Conservation (phyloP, 2,113 vertebrate species). For the Leucopternis melanops region DNA sequence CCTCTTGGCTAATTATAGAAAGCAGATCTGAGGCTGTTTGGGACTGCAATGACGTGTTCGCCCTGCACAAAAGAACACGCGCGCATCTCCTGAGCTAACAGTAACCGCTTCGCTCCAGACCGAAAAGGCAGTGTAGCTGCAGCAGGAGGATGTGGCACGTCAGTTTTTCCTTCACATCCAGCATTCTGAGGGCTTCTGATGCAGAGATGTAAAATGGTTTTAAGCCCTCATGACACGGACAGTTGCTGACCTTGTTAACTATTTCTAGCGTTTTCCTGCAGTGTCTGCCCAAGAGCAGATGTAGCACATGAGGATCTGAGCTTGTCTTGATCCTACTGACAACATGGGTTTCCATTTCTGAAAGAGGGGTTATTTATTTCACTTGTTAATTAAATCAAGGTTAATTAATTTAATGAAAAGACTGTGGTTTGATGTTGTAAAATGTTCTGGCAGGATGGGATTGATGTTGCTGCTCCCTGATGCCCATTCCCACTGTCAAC, state of each 20-base stretch:
- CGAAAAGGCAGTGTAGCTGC: not conserved
- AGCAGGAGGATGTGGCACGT: not conserved
- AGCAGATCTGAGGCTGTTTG: not conserved
- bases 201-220: not conserved
- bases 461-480: not conserved
- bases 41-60: not conserved
- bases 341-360: not conserved
- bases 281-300: not conserved
- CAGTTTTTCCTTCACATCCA: not conserved
- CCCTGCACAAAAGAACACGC: not conserved
- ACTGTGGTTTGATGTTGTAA: not conserved
- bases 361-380: not conserved
- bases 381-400: slow-evolving; percentile 5
- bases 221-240: not conserved
- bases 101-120: not conserved
- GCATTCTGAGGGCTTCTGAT: not conserved
- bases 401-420: slow-evolving; percentile 9
- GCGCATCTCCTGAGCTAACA: not conserved
- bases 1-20: not conserved
- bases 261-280: not conserved
- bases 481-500: not conserved
- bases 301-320: not conserved
- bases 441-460: not conserved
- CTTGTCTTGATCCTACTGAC: not conserved
- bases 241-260: not conserved